These are phyloP conservation scores for Ceuthmochares aereus DNA, from an alignment of 2,113 vertebrate genomes.

Conservation along the genomic window DNA sequence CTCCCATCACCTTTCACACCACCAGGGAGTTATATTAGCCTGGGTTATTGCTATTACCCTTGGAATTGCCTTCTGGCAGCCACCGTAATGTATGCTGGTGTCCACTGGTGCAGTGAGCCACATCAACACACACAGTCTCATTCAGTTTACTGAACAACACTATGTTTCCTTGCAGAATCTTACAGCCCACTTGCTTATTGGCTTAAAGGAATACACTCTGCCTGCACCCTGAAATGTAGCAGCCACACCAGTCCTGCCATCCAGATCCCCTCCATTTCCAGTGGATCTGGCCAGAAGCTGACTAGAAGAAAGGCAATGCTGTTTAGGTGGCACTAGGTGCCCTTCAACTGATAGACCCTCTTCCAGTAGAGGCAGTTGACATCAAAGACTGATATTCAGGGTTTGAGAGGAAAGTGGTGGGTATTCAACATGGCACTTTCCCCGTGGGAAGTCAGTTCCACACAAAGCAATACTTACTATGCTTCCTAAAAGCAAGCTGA, in stretches of 20 bases:
- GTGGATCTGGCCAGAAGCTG: background rate
- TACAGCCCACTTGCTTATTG: background rate
- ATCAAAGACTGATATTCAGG: background rate
- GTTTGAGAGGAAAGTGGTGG: background rate
- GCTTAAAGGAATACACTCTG: background rate
- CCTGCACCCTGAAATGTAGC: background rate
- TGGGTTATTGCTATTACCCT: slow-evolving; percentile 26
- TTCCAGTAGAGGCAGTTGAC: background rate
- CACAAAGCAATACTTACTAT: background rate
- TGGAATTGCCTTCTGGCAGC: slow-evolving; percentile 20
- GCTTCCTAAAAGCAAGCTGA: background rate
- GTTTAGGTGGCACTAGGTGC: background rate
- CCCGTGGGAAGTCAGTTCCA: background rate
- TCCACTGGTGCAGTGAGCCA: background rate
- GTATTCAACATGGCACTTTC: background rate
- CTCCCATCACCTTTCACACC: slow-evolving; percentile 20
- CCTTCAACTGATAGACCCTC: background rate
- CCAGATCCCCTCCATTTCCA: background rate
- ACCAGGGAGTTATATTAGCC: background rate
- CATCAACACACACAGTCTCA: background rate
- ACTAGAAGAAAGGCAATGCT: background rate
- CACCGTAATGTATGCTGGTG: background rate
- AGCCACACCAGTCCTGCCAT: background rate
- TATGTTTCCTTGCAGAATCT: background rate
- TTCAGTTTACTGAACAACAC: background rate